Conservation (phyloP, 2,797 vertebrate genomes). For the Oryzias sinensis region DNA sequence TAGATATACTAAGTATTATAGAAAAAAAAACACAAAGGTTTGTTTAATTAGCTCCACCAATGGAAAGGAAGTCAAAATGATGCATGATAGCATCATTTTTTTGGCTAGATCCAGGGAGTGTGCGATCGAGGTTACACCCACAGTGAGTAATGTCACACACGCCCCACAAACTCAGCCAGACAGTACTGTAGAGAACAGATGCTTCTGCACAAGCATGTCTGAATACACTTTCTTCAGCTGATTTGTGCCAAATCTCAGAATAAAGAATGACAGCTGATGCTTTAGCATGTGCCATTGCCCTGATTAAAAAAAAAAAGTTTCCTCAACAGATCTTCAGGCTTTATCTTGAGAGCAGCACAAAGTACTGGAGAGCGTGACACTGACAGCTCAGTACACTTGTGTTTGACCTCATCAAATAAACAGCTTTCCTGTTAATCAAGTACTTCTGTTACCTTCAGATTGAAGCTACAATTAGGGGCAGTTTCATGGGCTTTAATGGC, state of each 20-base stretch:
- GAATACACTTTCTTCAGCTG: too few relatives aligned
- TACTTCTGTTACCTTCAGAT: slow-evolving; percentile 4
- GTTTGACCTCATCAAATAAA: slow-evolving; percentile 89
- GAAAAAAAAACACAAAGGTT: slow-evolving; percentile 40
- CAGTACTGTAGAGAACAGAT: background rate
- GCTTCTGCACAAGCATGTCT: slow-evolving; percentile 1
- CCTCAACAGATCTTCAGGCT: slow-evolving; percentile 21
- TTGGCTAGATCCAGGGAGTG: slow-evolving; percentile 43
- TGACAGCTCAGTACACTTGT: slow-evolving; percentile 95
- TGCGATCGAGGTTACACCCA: slow-evolving; percentile 54
- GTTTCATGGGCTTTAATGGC: slow-evolving; percentile 7
- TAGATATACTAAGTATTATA: slow-evolving; percentile 34
- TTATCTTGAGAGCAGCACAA: slow-evolving; percentile 92
- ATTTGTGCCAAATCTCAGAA: background rate
- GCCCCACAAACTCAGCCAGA: slow-evolving; percentile 24
- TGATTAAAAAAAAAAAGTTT: background rate
- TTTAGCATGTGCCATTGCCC: background rate
- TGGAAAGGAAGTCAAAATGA: slow-evolving; percentile 54
- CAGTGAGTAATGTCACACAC: slow-evolving; percentile 43
- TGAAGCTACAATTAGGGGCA: background rate
- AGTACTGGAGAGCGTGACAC: slow-evolving; percentile 91
- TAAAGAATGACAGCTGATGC: background rate
- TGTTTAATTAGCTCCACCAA: slow-evolving; percentile 4
- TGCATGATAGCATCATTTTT: slow-evolving; percentile 39
- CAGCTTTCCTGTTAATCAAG: slow-evolving; percentile 55